Conservation (phyloP, 53 echinoderm and acorn worm species). For the Crossaster papposus region DNA sequence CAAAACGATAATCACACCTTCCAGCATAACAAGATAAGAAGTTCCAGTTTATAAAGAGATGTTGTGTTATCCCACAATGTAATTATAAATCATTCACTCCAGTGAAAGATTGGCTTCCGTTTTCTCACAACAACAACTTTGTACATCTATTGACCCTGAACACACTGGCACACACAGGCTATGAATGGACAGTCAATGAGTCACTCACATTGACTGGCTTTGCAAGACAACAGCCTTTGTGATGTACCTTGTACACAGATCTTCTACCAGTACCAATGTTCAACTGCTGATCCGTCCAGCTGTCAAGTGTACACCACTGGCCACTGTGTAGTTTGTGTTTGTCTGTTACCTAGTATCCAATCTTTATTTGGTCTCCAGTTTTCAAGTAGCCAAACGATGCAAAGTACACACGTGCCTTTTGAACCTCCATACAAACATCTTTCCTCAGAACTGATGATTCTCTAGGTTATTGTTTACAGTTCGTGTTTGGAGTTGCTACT, state of each 20-base stretch:
- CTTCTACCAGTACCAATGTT: too few relatives aligned
- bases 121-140: not conserved
- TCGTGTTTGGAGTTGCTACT: not conserved
- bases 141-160: not conserved
- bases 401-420: not conserved
- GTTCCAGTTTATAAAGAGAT: too few relatives aligned
- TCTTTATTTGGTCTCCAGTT: not conserved
- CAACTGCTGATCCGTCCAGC: not conserved
- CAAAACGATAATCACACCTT: too few relatives aligned
- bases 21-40: too few relatives aligned
- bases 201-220: not conserved
- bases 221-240: not conserved
- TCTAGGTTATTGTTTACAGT: not conserved
- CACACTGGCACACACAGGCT: not conserved
- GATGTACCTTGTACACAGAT: not conserved
- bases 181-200: not conserved
- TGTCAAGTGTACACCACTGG: not conserved
- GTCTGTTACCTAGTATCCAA: not conserved
- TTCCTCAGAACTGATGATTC: not conserved
- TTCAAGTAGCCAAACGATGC: not conserved
- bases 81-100: not conserved
- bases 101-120: not conserved
- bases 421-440: not conserved
- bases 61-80: not conserved
- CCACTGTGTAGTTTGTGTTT: not conserved